Evolutionary conservation across 2,888 invertebrate species (phyloP).

Genomic region (Oscheius myriophilus): DNA sequence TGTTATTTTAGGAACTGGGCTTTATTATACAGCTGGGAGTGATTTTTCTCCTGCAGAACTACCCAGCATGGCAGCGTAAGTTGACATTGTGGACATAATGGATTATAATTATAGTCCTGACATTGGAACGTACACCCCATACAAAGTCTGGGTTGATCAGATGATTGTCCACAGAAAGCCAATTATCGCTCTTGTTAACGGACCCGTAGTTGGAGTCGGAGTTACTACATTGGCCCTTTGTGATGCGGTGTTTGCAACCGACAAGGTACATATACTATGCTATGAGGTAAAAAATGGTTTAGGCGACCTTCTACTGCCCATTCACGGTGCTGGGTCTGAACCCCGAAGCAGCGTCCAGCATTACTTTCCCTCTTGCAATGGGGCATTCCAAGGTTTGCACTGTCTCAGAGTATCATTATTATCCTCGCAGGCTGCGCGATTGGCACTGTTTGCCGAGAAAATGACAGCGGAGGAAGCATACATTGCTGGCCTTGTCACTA

Average conservation of each 20-base stretch:
- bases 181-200: conserved; percentile 87
- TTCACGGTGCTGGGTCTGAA: conserved; percentile 58
- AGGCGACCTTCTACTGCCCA: conserved; percentile 60
- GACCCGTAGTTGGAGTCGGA: conserved; percentile 92
- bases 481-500: conserved; percentile 81
- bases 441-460: conserved; percentile 80
- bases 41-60: conserved; percentile 74
- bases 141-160: conserved; percentile 79
- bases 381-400: conserved; percentile 80
- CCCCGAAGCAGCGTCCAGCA: conserved; percentile 59
- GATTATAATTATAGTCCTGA: neutral
- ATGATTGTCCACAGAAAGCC: conserved; percentile 88
- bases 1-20: conserved; percentile 75
- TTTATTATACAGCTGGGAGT: conserved; percentile 86
- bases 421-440: conserved; percentile 73
- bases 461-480: conserved; percentile 84
- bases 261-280: conserved; percentile 75
- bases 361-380: conserved; percentile 49
- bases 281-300: conserved; percentile 9
- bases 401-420: neutral
- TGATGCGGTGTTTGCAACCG: conserved; percentile 88
- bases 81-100: neutral
- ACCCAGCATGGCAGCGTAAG: conserved; percentile 7
- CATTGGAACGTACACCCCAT: conserved; percentile 39
- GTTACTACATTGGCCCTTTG: conserved; percentile 85